Base-by-base conservation (phyloP, 2,797 vertebrate species). In the Bradypodion ventrale region DNA sequence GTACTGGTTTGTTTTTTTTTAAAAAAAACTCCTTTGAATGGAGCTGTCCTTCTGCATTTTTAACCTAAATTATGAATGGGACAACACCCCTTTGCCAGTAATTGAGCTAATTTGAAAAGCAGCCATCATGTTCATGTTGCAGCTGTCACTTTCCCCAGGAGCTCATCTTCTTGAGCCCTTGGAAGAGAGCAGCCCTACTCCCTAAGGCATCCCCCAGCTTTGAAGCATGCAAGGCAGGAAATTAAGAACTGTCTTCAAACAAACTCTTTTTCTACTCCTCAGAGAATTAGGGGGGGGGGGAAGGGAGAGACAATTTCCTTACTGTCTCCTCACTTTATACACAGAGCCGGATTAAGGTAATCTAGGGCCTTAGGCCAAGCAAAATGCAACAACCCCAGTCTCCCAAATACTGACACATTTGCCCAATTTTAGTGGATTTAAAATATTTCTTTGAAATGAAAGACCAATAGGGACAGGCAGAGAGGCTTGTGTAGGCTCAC, bases 221-320 rank as follows among this genome's bases (percentile, higher is more conserved):
- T 83, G 87, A 86, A 86, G 87, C 78, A 46, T 1, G 49, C n/a
- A 40, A 80, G 78, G 87, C 84, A 88, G 87, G 87, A 88, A 88
- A 86, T 88, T 66, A 88, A 88, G 87, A 83, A 76, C 81, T 49
- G 70, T 79, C 87, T 88, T 85, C 87, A 88, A 88, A 88, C 70
- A 62, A 85, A 75, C 75, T 29, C 70, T 65, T 13, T 72, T 19
- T 19, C 3, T 1, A 76, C 63, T 87, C 65, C 72, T 83, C 80
- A n/a, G 63, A 76, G 81, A 49, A 73, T 25, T 37, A n/a, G n/a
- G n/a, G n/a, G n/a, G n/a, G n/a, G n/a, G n/a, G n/a, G n/a, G n/a
- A 63, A 65, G 70, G 59, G 44, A 65, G 16, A 62, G 77, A 65
- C 78, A 73, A 81, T 84, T 88, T 83, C 78, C 82, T 83, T 73